Evolutionary conservation across 2,113 vertebrate genomes (phyloP), one percentile per base, ranked within the genome.

Genomic region (Galemys pyrenaicus): DNA sequence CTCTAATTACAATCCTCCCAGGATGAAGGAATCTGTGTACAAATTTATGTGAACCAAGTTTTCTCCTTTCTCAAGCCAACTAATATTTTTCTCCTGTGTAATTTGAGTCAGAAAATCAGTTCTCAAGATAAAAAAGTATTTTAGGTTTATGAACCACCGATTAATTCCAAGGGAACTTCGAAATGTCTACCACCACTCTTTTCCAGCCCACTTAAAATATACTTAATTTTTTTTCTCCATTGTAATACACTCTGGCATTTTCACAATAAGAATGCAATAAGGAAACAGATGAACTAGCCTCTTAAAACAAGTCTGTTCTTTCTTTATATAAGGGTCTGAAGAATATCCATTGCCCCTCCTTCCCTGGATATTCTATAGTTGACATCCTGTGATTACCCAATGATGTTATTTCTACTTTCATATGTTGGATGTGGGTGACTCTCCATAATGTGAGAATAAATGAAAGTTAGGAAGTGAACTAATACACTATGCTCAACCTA

Each of bases 81-180:
- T 74, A 80, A 80, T 80, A 90, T 70, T 92, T 97, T 92, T 56
- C 54, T 95, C 71, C 92, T 93, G 37, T 87, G 92, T 94, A 90
- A 94, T 67, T 35, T 94, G 73, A 96, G 35, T 93, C 89, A 60
- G 62, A 92, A 90, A 92, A 70, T 79, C 64, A 65, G 60, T 95
- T 91, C 46, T 89, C 4, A 77, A 94, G 89, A 95, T 89, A 94
- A 96, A 91, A 82, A 77, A 68, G 26, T 46, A 88, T 90, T 94
- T 97, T 77, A 91, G 81, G 91, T 83, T 94, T 96, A 92, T 39
- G 56, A 96, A 94, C 46, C 93, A 92, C 83, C 81, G 79, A 97
- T 92, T 87, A 96, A 78, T 89, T 96, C 84, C 75, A 91, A 80
- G 79, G 80, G 74, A 94, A 71, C n/a, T 73, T 73, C 95, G 37